These are phyloP conservation scores for Drepana falcataria DNA, from an alignment of 2,888 invertebrate species.

Conservation along the genomic window DNA sequence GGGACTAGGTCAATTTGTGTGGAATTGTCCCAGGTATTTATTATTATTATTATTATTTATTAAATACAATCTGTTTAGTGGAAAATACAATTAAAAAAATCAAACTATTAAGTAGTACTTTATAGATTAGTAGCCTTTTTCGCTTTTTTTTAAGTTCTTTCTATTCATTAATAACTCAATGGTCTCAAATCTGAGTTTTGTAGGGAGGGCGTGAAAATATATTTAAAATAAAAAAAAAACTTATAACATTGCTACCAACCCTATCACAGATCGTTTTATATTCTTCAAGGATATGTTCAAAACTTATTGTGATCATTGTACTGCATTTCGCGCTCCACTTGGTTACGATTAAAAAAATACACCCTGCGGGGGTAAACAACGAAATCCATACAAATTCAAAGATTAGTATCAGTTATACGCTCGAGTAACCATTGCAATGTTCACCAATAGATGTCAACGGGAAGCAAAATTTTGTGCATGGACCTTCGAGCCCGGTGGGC, in stretches of 20 bases:
- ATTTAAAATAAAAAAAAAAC: background rate
- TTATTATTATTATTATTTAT: no score
- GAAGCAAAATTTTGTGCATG: constrained; percentile 12
- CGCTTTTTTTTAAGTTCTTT: no score
- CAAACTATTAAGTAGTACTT: no score
- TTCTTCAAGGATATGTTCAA: constrained; percentile 26
- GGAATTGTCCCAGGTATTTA: no score
- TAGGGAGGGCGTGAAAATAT: background rate
- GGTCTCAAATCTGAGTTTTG: no score
- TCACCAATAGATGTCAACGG: constrained; percentile 1
- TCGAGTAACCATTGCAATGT: constrained; percentile 18
- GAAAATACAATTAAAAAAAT: no score
- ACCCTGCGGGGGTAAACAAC: constrained; percentile 22
- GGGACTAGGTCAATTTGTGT: no score
- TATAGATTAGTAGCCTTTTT: no score
- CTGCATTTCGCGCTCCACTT: constrained; percentile 45
- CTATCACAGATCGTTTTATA: constrained; percentile 17
- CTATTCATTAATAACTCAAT: no score
- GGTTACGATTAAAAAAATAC: constrained; percentile 33
- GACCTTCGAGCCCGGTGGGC: constrained; percentile 13
- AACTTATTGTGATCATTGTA: constrained; percentile 39
- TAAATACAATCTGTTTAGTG: no score
- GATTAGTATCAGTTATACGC: constrained; percentile 16
- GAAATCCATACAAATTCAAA: constrained; percentile 15
- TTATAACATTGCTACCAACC: constrained; percentile 16